phyloP scores from a whole-genome alignment of 2,888 invertebrate genomes.

The Bursaphelenchus okinawaensis region DNA sequence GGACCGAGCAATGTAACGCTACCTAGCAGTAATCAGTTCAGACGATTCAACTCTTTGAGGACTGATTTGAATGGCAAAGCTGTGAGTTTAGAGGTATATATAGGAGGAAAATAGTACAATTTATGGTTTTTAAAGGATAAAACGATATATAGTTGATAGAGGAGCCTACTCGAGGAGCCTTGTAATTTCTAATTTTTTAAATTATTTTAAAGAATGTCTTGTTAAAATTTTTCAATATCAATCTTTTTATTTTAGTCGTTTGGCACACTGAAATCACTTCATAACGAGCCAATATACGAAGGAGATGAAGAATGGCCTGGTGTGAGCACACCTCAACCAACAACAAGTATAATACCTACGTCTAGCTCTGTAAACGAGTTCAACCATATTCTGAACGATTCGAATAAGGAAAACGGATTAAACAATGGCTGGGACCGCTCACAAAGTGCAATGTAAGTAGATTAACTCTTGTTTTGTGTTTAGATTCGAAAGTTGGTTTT shows the following conservation, averaged over 20 bases:
- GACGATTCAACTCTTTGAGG: conserved; percentile 59
- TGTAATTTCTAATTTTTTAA: conserved; percentile 1
- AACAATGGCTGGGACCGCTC: background rate
- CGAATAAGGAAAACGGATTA: conserved; percentile 10
- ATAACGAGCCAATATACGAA: conserved; percentile 50
- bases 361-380: conserved; percentile 6
- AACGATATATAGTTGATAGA: no score
- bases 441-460: background rate
- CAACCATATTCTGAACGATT: background rate
- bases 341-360: background rate
- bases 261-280: conserved; percentile 22
- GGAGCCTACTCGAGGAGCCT: no score
- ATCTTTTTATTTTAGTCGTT: conserved; percentile 18
- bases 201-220: background rate
- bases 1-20: conserved; percentile 39
- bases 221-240: background rate
- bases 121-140: no score
- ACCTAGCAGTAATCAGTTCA: conserved; percentile 32
- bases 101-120: no score
- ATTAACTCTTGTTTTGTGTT: background rate
- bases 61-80: conserved; percentile 18
- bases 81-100: conserved; percentile 25
- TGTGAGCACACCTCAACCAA: background rate
- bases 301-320: conserved; percentile 44
- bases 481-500: no score